Conservation (phyloP, 1,140 invertebrate species). For the Nephotettix cincticeps region DNA sequence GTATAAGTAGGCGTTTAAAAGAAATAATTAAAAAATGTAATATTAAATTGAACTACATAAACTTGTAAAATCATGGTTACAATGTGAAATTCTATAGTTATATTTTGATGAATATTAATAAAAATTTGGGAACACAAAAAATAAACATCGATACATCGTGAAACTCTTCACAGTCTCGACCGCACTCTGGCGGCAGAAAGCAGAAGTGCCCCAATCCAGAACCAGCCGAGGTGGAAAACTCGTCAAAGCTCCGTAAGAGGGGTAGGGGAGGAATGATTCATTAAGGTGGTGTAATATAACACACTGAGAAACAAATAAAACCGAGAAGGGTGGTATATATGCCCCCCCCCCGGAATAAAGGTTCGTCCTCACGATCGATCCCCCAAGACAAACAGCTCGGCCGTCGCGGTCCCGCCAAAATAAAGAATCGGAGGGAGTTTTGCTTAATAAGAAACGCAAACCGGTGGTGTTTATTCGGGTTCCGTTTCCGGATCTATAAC, state of each 20-base stretch:
- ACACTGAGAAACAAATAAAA: conserved; percentile 10
- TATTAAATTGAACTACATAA: too few species aligned
- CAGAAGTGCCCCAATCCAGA: too few species aligned
- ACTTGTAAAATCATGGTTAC: too few species aligned
- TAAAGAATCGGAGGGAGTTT: conserved; percentile 13
- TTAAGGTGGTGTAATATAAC: conserved; percentile 10
- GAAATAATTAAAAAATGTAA: too few species aligned
- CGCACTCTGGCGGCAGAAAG: too few species aligned
- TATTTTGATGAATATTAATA: too few species aligned
- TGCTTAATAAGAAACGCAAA: conserved; percentile 21
- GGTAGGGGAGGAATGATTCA: neutral
- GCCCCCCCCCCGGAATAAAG: neutral
- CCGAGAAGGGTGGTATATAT: neutral
- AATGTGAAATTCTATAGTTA: too few species aligned
- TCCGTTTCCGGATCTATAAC: neutral
- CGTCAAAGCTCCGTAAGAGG: neutral
- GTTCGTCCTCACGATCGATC: neutral
- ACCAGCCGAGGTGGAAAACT: too few species aligned
- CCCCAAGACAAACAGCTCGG: neutral
- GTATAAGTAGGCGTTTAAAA: too few species aligned
- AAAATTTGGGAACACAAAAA: too few species aligned
- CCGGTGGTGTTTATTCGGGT: neutral
- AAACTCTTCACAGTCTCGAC: too few species aligned
- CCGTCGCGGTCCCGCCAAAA: neutral
- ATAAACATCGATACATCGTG: too few species aligned